Base-by-base conservation (phyloP, 2,888 invertebrate species). In the Leucophora obtusa region DNA sequence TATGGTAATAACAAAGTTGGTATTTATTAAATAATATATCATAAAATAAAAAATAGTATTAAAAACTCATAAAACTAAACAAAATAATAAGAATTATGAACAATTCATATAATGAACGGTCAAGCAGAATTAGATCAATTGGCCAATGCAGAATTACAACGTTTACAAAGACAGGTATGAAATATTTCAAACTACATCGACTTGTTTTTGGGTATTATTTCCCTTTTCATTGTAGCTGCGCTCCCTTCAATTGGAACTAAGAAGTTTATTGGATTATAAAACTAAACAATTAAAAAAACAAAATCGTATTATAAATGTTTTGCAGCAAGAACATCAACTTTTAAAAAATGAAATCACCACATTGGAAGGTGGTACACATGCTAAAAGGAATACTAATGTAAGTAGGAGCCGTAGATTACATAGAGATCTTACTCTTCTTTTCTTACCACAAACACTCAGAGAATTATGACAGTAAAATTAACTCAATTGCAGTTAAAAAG, bases 101-200 rank as follows among this genome's bases (percentile, higher is more conserved):
- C 21, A n/a, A 3, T 59, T 70, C 18, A 15, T 53, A 80, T 21
- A 17, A 90, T 89, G 89, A 84, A 87, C 73, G 93, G 95, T 85
- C 95, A 94, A 84, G 90, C 92, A 86, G 95, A 96, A 88, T 92
- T 95, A 91, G 95, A 96, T 86, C 93, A 94, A 86, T 93, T 96
- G 86, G 95, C 96, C 2, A 94, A 94, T 86, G 93, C 94, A 76
- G 90, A 97, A 88, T 91, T 96, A 85, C 92, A 93, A 17, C 93
- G 96, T 82, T 90, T 97, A 53, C 95, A 95, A 84, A 92, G 96
- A 86, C 96, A 96, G 91, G 93, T 93, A 86, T 28, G 28, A 83
- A 33, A 53, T 33, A 11, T 9, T 63, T 18, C 15, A 17, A 60
- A 65, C 50, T 33, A 38, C 21, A 47, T 35, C 33, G n/a, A n/a